Evolutionary conservation across 2,113 vertebrate genomes (phyloP).

Genomic region (Girardinichthys multiradiatus): DNA sequence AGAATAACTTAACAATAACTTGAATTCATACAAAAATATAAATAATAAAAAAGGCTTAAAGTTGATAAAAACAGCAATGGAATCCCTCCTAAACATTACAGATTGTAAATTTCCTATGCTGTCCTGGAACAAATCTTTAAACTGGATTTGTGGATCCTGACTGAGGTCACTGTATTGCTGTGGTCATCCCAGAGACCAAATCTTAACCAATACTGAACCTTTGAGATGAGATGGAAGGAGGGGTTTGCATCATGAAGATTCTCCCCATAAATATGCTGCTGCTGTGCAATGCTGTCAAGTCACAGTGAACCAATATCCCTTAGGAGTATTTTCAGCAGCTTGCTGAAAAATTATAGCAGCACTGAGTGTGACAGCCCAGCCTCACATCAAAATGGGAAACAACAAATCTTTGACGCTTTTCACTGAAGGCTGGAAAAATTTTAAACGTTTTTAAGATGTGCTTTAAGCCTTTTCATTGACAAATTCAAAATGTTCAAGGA

Average conservation of each 20-base stretch:
- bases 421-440: not conserved
- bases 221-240: not conserved
- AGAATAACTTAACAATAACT: too few relatives aligned
- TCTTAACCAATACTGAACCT: not conserved
- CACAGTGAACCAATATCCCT: not conserved
- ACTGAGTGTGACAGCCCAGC: not conserved
- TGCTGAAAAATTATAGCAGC: not conserved
- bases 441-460: not conserved
- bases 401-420: not conserved
- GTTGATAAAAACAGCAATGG: not conserved
- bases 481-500: not conserved
- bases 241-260: not conserved
- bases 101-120: too few relatives aligned
- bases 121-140: too few relatives aligned
- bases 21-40: not conserved
- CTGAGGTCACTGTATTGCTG: not conserved
- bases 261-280: not conserved
- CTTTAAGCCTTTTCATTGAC: not conserved
- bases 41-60: not conserved
- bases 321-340: not conserved
- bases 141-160: not conserved
- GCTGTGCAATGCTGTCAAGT: not conserved
- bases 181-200: not conserved
- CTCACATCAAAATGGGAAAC: not conserved
- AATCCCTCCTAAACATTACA: not conserved